Evolutionary conservation across 2,888 invertebrate species (phyloP), one percentile per base, ranked within the genome.

Genomic region (Dendrolimus houi): DNA sequence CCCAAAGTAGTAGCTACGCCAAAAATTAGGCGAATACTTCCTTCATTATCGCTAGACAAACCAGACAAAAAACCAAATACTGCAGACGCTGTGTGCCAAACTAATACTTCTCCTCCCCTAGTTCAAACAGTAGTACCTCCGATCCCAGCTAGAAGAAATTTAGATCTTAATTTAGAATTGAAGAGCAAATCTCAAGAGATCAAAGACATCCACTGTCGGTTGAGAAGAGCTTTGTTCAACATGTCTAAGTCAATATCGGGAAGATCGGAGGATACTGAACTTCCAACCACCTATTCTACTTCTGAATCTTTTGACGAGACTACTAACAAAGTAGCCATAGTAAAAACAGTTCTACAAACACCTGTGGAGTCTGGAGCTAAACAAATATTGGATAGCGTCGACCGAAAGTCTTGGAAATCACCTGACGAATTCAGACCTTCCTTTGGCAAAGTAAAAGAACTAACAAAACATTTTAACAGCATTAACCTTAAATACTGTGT

Each of bases 381-480:
- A 60, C 75, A 82, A 67, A 79, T 87, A 53, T 68, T 88, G 60
- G 83, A 85, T 59, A 79, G 80, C 57, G 78, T 81, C 54, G 83
- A 87, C 59, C 79, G 83, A 55, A 94, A 93, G 65, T 93, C 93
- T 17, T 94, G 94, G 94, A 93, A 92, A 68, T 94, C 94, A 0
- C 94, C 94, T 0, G 94, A 94, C 66, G 94, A 94, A 67, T 93
- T 93, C 56, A 83, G 94, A 58, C 92, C 94, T 17, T 93, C 94
- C 0, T 92, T 92, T 59, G 95, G 95, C 1, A 92, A 94, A 76
- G 95, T 95, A 0, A 94, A 93, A 59, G 94, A 93, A 53, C 83
- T 96, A 59, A 91, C 95, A 0, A 93, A 93, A 72, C 94, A 94
- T 76, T 96, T 95, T 65, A 92, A 94, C 66, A 79, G 85, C 64